phyloP scores from a whole-genome alignment of 1,140 invertebrate species.

The Probaryconus sp. region DNA sequence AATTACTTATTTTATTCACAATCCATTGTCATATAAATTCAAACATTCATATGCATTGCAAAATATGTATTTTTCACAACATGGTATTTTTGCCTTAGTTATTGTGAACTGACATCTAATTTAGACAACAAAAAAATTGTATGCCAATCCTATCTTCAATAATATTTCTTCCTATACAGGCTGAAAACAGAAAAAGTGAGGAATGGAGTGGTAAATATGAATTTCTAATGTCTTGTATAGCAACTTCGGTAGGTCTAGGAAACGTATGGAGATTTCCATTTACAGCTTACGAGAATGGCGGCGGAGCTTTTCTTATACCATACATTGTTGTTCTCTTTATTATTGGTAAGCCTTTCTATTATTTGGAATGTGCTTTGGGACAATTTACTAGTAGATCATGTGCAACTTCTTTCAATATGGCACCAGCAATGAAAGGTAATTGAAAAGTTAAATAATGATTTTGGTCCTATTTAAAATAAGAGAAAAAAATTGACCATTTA shows the following conservation, averaged over 20 bases:
- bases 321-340: constrained; percentile 90
- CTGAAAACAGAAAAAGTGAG: constrained; percentile 69
- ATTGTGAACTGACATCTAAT: too few relatives aligned
- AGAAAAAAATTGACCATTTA: constrained; percentile 10
- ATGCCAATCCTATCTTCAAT: not conserved
- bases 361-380: constrained; percentile 89
- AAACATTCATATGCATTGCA: too few relatives aligned
- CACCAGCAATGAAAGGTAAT: constrained; percentile 82
- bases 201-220: constrained; percentile 91
- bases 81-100: too few relatives aligned
- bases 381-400: constrained; percentile 88
- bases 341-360: constrained; percentile 93
- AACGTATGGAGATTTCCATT: constrained; percentile 95
- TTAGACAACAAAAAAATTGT: too few relatives aligned
- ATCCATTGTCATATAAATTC: too few relatives aligned
- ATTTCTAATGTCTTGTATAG: constrained; percentile 92
- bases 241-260: constrained; percentile 91
- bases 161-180: constrained; percentile 1
- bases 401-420: constrained; percentile 79
- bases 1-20: not conserved
- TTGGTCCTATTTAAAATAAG: constrained; percentile 6
- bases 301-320: constrained; percentile 89
- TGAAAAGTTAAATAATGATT: not conserved
- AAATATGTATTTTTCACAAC: not conserved
- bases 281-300: constrained; percentile 89